Evolutionary conservation across 2,888 invertebrate species (phyloP), one percentile per base, ranked within the genome.

Genomic region (Drosophila kanekoi): DNA sequence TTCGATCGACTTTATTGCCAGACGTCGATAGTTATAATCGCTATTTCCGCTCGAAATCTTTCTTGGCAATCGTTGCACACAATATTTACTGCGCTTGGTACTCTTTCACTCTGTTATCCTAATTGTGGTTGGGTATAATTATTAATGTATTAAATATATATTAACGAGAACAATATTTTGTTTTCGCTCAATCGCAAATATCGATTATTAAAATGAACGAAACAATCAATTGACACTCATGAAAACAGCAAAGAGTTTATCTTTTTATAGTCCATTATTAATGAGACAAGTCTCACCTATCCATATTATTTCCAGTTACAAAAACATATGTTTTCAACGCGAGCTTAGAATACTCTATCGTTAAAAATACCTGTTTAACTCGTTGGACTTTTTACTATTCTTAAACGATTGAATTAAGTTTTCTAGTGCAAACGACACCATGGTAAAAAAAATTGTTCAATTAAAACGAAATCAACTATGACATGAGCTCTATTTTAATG

Each of bases 21-120:
- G 54, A 63, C 52, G 18, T 61, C 58, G 56, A 68, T 51, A 62
- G 59, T 68, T 68, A 73, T 78, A 68, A 64, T 68, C 51, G 45
- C 16, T 47, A 43, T 58, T 64, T 76, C 78, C 74, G 74, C 53
- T 78, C 48, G 49, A 73, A 57, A 62, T 63, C 48, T 52, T 64
- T 49, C 20, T 43, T 6, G 47, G 28, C 47, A 53, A 51, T 8
- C 18, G 14, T 9, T 35, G 16, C 23, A 45, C 47, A 45, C 13
- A 43, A n/a, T 43, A 23, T 56, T 32, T 20, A 37, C 37, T 32
- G 37, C 37, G 33, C 37, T 32, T 18, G 20, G 18, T 28, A 8
- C 28, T 8, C 8, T 28, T 38, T 13, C 3, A n/a, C 49, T 10
- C 3, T 35, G 16, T 5, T 20, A 35, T 35, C 16, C 4, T 13